Percentiles rank a stretch among this genome's conserved stretches.
Conservation (phyloP, 2,888 invertebrate species). For the Xylophagus ater region DNA sequence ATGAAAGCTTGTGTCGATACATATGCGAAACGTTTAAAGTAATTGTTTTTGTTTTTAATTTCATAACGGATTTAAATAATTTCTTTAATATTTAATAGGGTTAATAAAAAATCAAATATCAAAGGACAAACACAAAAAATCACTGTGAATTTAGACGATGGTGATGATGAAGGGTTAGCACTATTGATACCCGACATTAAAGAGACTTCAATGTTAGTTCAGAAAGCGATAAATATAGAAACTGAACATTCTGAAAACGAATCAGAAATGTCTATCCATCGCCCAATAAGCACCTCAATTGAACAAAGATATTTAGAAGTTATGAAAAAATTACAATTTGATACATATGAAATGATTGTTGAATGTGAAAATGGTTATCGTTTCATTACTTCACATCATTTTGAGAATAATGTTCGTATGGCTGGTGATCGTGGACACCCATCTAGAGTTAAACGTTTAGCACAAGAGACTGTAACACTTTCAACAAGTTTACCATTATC, state of each 20-base stretch:
- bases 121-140: constrained; percentile 38
- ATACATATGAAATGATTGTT: constrained; percentile 84
- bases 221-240: constrained; percentile 34
- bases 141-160: constrained; percentile 48
- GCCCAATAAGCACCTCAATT: constrained; percentile 45
- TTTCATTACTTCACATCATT: constrained; percentile 82
- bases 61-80: neutral
- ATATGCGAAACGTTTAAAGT: constrained; percentile 76
- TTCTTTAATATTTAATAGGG: constrained; percentile 36
- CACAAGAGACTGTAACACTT: constrained; percentile 89
- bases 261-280: constrained; percentile 38
- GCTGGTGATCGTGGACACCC: constrained; percentile 81
- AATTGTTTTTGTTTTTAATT: constrained; percentile 23
- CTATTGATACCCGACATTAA: constrained; percentile 85
- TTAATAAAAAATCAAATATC: constrained; percentile 49
- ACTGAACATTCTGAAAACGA: constrained; percentile 27
- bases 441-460: constrained; percentile 77
- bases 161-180: constrained; percentile 82
- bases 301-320: constrained; percentile 74
- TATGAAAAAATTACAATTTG: constrained; percentile 84
- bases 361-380: constrained; percentile 66
- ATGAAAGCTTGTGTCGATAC: constrained; percentile 90
- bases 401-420: constrained; percentile 74
- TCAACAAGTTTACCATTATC: constrained; percentile 86
- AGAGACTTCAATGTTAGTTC: constrained; percentile 39